These are phyloP conservation scores for Aricia artaxerxes DNA, from an alignment of 2,888 invertebrate species.

Conservation along the genomic window DNA sequence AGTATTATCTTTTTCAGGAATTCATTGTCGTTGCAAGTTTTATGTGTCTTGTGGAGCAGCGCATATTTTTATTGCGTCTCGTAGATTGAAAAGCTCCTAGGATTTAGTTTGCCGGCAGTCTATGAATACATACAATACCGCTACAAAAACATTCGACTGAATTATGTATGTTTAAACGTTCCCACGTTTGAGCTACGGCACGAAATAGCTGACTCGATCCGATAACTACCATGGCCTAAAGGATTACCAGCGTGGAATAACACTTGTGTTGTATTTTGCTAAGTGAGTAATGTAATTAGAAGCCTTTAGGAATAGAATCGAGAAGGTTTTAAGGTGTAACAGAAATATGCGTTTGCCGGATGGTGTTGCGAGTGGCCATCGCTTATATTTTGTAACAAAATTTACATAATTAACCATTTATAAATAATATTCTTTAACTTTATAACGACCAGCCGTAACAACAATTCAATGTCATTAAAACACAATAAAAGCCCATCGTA, in stretches of 20 bases:
- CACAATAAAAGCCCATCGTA: neutral
- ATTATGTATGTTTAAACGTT: neutral
- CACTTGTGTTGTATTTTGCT: neutral
- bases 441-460: neutral
- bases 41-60: constrained; percentile 67
- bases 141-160: neutral
- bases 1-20: constrained; percentile 72
- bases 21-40: constrained; percentile 77
- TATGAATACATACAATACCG: constrained; percentile 1
- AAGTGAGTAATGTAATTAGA: neutral
- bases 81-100: constrained; percentile 65
- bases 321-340: no score
- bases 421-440: neutral
- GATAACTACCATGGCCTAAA: neutral
- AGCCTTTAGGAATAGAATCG: neutral
- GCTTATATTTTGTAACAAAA: no score
- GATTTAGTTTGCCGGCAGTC: constrained; percentile 34
- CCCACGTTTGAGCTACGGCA: neutral
- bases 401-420: no score
- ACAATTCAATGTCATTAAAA: neutral
- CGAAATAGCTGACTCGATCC: neutral
- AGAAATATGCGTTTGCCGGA: no score
- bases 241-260: neutral
- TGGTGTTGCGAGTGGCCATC: no score
- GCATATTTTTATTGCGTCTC: constrained; percentile 77